Evolutionary conservation across 92 coral and sea anemone species (phyloP).

Genomic region (Epizoanthus scotinus): DNA sequence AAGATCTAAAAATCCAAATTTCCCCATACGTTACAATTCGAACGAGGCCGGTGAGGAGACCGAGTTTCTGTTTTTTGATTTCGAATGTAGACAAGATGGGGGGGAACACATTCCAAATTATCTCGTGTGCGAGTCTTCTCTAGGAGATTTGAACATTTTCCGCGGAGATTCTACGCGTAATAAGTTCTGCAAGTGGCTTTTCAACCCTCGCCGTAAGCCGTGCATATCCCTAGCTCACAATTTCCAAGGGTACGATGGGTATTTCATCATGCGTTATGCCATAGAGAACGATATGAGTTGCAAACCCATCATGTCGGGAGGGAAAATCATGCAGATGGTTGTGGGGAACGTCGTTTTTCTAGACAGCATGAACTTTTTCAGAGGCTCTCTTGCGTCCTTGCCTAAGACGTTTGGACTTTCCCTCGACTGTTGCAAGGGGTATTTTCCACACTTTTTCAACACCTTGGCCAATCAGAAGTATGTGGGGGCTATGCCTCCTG

Average conservation of each 20-base stretch:
- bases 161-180: too few species aligned
- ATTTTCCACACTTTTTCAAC: slow-evolving; percentile 30
- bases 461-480: slow-evolving; percentile 2
- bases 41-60: too few species aligned
- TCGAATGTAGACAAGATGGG: too few species aligned
- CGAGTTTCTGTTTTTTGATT: too few species aligned
- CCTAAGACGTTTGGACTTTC: slow-evolving; percentile 33
- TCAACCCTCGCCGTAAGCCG: too few species aligned
- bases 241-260: background rate
- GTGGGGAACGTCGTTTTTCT: slow-evolving; percentile 17
- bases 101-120: too few species aligned
- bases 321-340: background rate
- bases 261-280: slow-evolving; percentile 11
- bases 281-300: background rate
- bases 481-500: slow-evolving; percentile 24
- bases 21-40: too few species aligned
- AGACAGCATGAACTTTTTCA: slow-evolving; percentile 22
- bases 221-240: background rate
- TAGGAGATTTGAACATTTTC: too few species aligned
- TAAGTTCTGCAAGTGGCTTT: too few species aligned
- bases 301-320: background rate
- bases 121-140: too few species aligned
- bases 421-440: slow-evolving; percentile 17
- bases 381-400: slow-evolving; percentile 10
- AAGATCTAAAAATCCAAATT: too few species aligned